Conservation (phyloP, 2,888 invertebrate species). For the Parnassius apollo region DNA sequence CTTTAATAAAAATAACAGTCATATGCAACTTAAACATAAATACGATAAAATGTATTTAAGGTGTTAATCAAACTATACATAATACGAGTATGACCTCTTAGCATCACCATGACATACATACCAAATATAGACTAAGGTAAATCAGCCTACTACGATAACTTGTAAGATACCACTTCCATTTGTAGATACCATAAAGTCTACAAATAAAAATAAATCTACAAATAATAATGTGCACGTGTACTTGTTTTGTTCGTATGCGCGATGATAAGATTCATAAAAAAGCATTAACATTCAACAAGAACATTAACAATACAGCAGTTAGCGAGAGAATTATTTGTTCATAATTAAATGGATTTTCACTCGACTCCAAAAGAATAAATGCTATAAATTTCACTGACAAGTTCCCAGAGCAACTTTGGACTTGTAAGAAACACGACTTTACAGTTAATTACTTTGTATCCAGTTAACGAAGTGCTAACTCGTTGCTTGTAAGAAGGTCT, state of each 20-base stretch:
- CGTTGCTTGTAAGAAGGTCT: constrained; percentile 52
- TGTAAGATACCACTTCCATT: constrained; percentile 30
- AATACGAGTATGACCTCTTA: constrained; percentile 34
- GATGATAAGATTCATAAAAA: neutral
- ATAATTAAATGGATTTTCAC: constrained; percentile 30
- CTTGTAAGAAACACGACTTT: constrained; percentile 54
- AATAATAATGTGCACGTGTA: neutral
- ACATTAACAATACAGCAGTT: constrained; percentile 1
- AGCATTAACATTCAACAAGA: no score
- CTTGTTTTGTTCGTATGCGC: neutral
- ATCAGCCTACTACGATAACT: constrained; percentile 33
- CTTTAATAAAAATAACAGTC: no score
- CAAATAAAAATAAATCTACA: neutral
- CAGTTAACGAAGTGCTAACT: constrained; percentile 65
- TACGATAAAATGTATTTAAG: neutral
- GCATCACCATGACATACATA: constrained; percentile 62
- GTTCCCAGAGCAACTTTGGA: constrained; percentile 43
- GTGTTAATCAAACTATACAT: neutral
- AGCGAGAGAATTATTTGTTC: constrained; percentile 23
- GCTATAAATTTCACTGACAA: constrained; percentile 52
- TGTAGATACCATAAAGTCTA: constrained; percentile 11
- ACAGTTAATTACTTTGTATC: constrained; percentile 68
- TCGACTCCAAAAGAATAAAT: constrained; percentile 40
- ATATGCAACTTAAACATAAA: neutral
- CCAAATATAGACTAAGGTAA: constrained; percentile 47